phyloP scores from a whole-genome alignment of 1,140 invertebrate genomes.

The Zaprionus taronus region DNA sequence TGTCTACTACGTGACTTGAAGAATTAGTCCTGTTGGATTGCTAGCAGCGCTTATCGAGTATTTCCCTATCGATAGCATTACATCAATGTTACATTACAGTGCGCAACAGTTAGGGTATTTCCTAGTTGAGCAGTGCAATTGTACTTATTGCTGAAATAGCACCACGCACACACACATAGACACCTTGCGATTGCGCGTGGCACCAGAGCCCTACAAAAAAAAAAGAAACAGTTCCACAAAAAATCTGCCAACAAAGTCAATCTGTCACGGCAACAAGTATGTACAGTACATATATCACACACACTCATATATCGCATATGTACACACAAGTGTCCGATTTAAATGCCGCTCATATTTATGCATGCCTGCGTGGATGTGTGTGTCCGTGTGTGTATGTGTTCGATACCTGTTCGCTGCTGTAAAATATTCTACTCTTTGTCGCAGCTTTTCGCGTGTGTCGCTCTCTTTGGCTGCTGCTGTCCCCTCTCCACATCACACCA shows the following conservation, averaged over 20 bases:
- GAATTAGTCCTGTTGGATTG: background rate
- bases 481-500: background rate
- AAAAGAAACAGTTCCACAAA: slow-evolving; percentile 46
- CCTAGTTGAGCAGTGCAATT: slow-evolving; percentile 2
- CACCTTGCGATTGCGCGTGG: slow-evolving; percentile 55
- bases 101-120: background rate
- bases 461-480: slow-evolving; percentile 42
- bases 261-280: slow-evolving; percentile 31
- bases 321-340: slow-evolving; percentile 60
- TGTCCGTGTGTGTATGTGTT: slow-evolving; percentile 23
- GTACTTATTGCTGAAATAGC: slow-evolving; percentile 19
- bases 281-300: background rate
- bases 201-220: slow-evolving; percentile 35
- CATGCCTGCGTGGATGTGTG: slow-evolving; percentile 13
- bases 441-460: slow-evolving; percentile 59
- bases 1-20: background rate
- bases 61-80: background rate
- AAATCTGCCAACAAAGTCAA: slow-evolving; percentile 66
- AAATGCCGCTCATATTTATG: slow-evolving; percentile 43
- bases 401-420: slow-evolving; percentile 62
- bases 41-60: no score
- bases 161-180: slow-evolving; percentile 25
- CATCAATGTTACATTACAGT: background rate
- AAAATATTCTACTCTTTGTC: slow-evolving; percentile 65
- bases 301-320: slow-evolving; percentile 9